phyloP scores from a whole-genome alignment of 2,888 invertebrate species.

The Druceiella hillmani region DNA sequence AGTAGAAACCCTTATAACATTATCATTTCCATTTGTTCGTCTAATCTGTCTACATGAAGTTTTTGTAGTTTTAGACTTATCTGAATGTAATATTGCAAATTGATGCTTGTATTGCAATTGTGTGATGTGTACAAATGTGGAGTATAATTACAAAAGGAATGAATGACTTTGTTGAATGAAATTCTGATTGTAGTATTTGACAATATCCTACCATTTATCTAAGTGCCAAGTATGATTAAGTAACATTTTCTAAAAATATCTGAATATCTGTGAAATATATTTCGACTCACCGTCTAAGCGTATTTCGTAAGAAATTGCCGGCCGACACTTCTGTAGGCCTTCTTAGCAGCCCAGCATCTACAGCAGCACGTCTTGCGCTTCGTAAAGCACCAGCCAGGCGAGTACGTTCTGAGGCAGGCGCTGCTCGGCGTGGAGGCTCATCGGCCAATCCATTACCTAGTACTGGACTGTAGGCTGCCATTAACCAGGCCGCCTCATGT shows the following conservation, averaged over 20 bases:
- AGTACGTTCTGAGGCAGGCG: slow-evolving; percentile 84
- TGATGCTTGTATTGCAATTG: too few species aligned
- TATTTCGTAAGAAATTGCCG: slow-evolving; percentile 84
- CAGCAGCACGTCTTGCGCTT: slow-evolving; percentile 73
- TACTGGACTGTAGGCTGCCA: slow-evolving; percentile 85
- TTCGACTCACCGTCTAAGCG: slow-evolving; percentile 60
- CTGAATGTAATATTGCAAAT: too few species aligned
- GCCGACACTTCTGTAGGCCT: slow-evolving; percentile 73
- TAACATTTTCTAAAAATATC: neutral
- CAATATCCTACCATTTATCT: too few species aligned
- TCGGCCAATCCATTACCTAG: slow-evolving; percentile 79
- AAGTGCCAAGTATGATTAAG: too few species aligned
- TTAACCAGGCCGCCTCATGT: slow-evolving; percentile 86
- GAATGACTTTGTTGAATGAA: too few species aligned
- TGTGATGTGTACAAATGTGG: too few species aligned
- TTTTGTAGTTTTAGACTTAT: too few species aligned
- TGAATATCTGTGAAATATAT: neutral
- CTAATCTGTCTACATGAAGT: too few species aligned
- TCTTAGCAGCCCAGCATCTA: slow-evolving; percentile 76
- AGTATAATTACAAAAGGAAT: too few species aligned
- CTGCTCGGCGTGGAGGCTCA: slow-evolving; percentile 49
- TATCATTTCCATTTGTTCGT: too few species aligned
- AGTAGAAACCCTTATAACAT: too few species aligned
- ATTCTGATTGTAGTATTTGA: too few species aligned
- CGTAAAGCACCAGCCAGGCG: slow-evolving; percentile 84